Base-by-base conservation (phyloP, 2,797 vertebrate species). In the Eidolon dupreanum region DNA sequence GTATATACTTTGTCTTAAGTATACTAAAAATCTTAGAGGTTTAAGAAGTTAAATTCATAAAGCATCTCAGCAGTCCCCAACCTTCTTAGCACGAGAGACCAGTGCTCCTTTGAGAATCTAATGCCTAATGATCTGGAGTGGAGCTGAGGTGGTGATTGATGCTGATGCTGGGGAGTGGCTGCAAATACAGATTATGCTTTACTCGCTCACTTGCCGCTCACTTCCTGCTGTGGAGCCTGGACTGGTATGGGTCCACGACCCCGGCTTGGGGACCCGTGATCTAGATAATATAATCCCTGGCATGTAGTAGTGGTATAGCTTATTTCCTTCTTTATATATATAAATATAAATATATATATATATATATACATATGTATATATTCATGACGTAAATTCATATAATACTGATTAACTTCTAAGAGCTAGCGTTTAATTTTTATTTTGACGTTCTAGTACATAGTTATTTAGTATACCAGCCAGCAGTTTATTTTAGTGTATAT, bases 31-130 rank as follows among this genome's bases (percentile, higher is more conserved):
- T 74, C 11, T 51, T 59, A 28, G 6, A 74, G 24, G 10, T 41
- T 74, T 55, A 87, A 87, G 49, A 88, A 59, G 66, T 81, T 41
- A 71, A 74, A 68, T 78, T 79, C 20, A 20, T 95, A 87, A 92
- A 53, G 28, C 66, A 53, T 87, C 49, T 49, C 15, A 49, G 49
- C 49, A 49, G 15, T 49, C 49, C 15, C 49, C 49, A 49, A 49
- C 15, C 15, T 49, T 16, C 49, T 49, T 49, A 49, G 49, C 49
- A 49, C 49, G 15, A 16, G 49, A 15, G 49, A 49, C 49, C 15
- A 5, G 49, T 49, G 49, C 49, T 49, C 49, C 49, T 49, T 49
- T 49, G 49, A 49, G 49, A 49, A 49, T 49, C 49, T 16, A 49
- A 49, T 49, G 49, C 49, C 49, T 49, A 49, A 49, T 49, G 49